Percentiles rank a stretch among this genome's conserved stretches.
Evolutionary conservation across 2,113 vertebrate genomes (phyloP).

Genomic region (Sorex araneus): DNA sequence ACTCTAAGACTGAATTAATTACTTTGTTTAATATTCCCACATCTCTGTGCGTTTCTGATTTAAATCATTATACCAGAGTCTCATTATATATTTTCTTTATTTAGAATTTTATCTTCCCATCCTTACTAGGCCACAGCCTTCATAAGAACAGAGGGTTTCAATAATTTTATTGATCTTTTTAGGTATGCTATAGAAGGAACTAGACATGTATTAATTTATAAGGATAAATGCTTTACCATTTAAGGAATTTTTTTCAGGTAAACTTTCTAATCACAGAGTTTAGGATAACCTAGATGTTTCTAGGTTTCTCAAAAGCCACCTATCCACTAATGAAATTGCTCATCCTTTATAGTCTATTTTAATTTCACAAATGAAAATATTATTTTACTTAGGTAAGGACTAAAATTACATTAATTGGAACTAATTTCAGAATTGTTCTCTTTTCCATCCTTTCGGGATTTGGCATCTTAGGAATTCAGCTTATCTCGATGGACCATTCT

Average conservation of each 20-base stretch:
- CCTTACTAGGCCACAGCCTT: background rate
- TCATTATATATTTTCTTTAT: background rate
- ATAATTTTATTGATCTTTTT: background rate
- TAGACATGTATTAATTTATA: background rate
- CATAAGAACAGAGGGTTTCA: background rate
- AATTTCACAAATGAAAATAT: background rate
- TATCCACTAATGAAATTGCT: background rate
- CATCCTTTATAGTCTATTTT: background rate
- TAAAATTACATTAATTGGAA: background rate
- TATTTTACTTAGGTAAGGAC: background rate
- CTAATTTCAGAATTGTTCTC: background rate
- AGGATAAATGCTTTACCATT: background rate
- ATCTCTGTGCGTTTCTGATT: background rate
- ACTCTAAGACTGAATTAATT: too few species aligned
- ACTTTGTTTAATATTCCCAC: background rate
- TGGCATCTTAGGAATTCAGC: slow-evolving; percentile 24
- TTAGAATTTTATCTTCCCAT: background rate
- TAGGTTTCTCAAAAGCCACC: too few species aligned
- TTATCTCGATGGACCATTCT: background rate
- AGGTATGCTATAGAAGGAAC: background rate
- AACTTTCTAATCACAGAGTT: background rate
- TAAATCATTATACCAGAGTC: background rate
- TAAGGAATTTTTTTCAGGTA: background rate
- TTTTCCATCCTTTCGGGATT: slow-evolving; percentile 36
- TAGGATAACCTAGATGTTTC: background rate